Evolutionary conservation across 2,113 vertebrate species (phyloP).

Genomic region (Cephalophus harveyi): DNA sequence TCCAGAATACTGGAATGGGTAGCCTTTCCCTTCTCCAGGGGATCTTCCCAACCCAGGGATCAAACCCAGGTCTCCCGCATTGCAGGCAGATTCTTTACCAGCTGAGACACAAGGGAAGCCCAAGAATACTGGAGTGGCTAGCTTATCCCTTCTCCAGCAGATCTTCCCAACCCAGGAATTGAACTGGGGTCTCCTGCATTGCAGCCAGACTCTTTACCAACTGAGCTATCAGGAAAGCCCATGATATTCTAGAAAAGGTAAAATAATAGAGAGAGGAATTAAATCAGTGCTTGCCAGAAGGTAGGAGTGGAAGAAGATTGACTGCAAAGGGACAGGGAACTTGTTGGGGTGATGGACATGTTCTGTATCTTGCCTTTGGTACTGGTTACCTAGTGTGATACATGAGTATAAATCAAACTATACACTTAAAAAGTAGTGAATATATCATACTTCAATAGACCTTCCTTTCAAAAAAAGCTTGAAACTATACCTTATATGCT

Average conservation of each 20-base stretch:
- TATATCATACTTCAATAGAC: background rate
- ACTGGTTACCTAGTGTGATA: background rate
- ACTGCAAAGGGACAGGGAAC: background rate
- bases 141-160: background rate
- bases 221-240: background rate
- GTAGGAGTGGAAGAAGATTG: background rate
- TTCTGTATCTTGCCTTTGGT: background rate
- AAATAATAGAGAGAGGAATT: background rate
- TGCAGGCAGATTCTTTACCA: background rate
- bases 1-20: background rate
- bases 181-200: background rate
- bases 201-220: background rate
- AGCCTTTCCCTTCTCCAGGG: background rate
- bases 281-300: background rate
- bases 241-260: background rate
- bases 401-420: background rate
- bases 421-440: background rate
- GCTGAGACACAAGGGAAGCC: background rate
- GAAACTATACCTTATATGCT: background rate
- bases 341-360: background rate
- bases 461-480: background rate
- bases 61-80: rapidly evolving
- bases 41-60: background rate
- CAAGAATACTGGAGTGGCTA: background rate
- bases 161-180: background rate